These are phyloP conservation scores for Meloidogyne floridensis DNA, from an alignment of 1,140 invertebrate species.

Conservation along the genomic window DNA sequence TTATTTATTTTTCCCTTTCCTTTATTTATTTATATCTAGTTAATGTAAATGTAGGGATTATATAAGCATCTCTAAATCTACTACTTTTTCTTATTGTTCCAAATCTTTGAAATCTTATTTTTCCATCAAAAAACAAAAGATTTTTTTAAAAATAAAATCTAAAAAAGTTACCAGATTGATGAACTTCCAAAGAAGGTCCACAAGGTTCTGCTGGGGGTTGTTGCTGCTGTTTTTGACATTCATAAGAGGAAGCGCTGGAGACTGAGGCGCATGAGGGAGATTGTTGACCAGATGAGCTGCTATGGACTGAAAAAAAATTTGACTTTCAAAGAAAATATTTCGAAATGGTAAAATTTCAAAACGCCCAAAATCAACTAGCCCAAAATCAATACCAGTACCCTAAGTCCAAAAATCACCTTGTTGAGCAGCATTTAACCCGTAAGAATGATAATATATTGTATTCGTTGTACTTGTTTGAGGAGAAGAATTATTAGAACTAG, in stretches of 20 bases:
- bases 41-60: conserved; percentile 6
- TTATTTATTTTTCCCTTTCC: background rate
- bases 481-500: background rate
- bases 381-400: too few species aligned
- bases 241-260: conserved; percentile 49
- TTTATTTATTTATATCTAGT: background rate
- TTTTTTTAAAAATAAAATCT: background rate
- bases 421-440: conserved; percentile 12
- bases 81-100: conserved; percentile 2
- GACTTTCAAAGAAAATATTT: background rate
- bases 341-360: conserved; percentile 3
- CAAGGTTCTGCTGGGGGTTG: too few species aligned
- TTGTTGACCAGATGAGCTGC: conserved; percentile 39
- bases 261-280: conserved; percentile 46
- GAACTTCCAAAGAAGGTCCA: background rate
- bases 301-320: conserved; percentile 1
- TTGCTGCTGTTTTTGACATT: conserved; percentile 26
- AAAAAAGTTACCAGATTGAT: background rate
- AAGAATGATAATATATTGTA: conserved; percentile 46
- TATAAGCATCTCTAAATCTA: background rate
- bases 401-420: background rate
- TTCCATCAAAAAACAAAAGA: background rate
- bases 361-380: background rate
- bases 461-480: conserved; percentile 32
- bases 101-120: background rate